Percentiles rank a stretch among this genome's conserved stretches.
Evolutionary conservation across 2,888 invertebrate species (phyloP).

Genomic region (Cacoxenus indagator): DNA sequence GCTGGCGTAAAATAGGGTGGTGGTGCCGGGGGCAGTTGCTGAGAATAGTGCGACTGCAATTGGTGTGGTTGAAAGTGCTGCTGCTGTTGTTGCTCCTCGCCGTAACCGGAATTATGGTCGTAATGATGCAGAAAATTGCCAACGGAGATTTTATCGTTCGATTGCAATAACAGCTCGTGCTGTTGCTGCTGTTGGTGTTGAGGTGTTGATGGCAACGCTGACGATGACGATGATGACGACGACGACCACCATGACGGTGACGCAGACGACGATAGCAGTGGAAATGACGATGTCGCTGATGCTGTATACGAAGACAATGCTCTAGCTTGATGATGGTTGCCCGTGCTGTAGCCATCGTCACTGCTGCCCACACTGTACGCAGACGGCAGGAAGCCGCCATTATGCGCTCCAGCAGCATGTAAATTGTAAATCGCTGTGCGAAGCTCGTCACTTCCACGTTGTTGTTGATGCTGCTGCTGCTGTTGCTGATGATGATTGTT

Average conservation of each 20-base stretch:
- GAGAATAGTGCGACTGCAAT: slow-evolving; percentile 1
- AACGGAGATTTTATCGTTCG: slow-evolving; percentile 65
- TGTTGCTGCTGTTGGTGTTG: slow-evolving; percentile 25
- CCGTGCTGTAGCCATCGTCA: slow-evolving; percentile 24
- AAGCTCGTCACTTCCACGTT: slow-evolving; percentile 39
- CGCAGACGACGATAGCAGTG: slow-evolving; percentile 35
- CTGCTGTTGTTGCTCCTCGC: slow-evolving; percentile 43
- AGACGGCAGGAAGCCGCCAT: slow-evolving; percentile 50
- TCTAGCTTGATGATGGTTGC: slow-evolving; percentile 37
- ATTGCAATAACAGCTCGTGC: slow-evolving; percentile 32
- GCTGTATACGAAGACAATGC: slow-evolving; percentile 5
- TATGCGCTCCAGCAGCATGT: slow-evolving; percentile 50
- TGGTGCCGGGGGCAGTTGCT: background rate
- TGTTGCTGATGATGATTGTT: slow-evolving; percentile 50
- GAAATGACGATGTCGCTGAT: background rate
- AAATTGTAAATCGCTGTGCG: slow-evolving; percentile 57
- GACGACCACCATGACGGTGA: slow-evolving; percentile 38
- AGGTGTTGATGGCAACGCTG: slow-evolving; percentile 40
- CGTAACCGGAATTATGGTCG: slow-evolving; percentile 56
- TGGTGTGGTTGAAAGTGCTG: slow-evolving; percentile 25
- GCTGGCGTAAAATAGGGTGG: slow-evolving; percentile 24
- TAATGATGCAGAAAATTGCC: slow-evolving; percentile 66
- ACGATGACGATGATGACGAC: slow-evolving; percentile 35
- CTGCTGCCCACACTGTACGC: slow-evolving; percentile 38
- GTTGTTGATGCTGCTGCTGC: slow-evolving; percentile 49